Percentiles rank a stretch among this genome's conserved stretches.
These are phyloP conservation scores for Vidua macroura DNA, from an alignment of 2,113 vertebrate species.

Conservation along the genomic window DNA sequence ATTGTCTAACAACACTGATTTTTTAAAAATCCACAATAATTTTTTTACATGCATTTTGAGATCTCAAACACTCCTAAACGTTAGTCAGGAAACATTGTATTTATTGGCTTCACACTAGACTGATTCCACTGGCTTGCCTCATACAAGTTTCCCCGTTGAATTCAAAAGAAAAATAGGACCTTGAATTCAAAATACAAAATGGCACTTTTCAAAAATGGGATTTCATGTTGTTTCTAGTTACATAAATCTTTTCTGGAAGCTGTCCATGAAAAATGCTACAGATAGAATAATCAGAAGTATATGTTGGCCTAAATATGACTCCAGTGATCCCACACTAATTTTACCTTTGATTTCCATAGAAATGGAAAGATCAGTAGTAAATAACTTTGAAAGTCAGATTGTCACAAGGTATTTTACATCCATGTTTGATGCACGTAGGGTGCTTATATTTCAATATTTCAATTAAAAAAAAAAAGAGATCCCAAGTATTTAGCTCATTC, in stretches of 20 bases:
- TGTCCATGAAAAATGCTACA: neutral
- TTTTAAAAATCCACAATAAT: neutral
- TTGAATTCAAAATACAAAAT: neutral
- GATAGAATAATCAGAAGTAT: neutral
- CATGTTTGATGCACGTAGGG: neutral
- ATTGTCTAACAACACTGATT: neutral
- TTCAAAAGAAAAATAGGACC: neutral
- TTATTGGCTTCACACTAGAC: neutral
- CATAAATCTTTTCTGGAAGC: neutral
- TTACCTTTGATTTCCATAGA: neutral
- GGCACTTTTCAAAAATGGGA: neutral
- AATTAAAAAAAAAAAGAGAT: neutral
- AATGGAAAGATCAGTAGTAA: neutral
- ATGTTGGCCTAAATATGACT: neutral
- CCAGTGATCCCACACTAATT: neutral
- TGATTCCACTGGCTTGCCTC: neutral
- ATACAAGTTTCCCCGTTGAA: neutral
- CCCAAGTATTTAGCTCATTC: neutral
- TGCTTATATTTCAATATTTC: neutral
- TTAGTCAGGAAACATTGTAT: neutral
- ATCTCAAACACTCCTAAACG: neutral
- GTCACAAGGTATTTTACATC: neutral
- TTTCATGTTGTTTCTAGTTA: neutral
- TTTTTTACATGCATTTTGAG: neutral
- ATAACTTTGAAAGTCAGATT: neutral